Evolutionary conservation across 2,888 invertebrate species (phyloP), one percentile per base, ranked within the genome.

Genomic region (Glaucopsyche alexis): DNA sequence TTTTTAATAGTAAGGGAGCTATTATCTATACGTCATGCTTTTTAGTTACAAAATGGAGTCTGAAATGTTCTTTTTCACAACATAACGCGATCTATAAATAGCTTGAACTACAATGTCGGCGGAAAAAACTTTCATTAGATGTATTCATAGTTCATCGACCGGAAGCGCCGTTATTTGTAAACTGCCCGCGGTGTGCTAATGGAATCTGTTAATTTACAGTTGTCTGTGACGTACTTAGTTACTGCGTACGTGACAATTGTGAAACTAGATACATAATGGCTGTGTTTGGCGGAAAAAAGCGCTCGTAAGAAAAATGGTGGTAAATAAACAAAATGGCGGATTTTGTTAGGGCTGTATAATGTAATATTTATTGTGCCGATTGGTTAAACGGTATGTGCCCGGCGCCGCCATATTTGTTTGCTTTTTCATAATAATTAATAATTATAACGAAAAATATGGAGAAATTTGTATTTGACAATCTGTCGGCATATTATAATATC

Each of bases 141-240:
- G 67, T 42, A 67, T 60, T n/a, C 72, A 74, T 73, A 75, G 76
- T 76, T 75, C 76, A 75, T 66, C 42, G 72, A 42, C 50, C 72
- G 38, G 29, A 72, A 45, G 49, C 16, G 45, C 72, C 72, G 72
- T 72, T 72, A 72, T 50, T 50, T 67, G 65, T 64, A 64, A 55
- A 65, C 38, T 65, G 65, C 38, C 47, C 71, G 71, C 14, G 29
- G 60, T 60, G 60, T 60, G 60, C 16, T 16, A 66, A 66, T 60
- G 29, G 60, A 60, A 60, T 60, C 11, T 1, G 60, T 60, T 29
- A 60, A 29, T 60, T 60, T 60, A 60, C 60, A 60, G 60, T 60
- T 60, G 13, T 7, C 14, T 29, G 29, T 60, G 60, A 38, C 60
- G 60, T 60, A 19, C 19, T 16, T 16, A 50, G 52, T 52, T 52